Evolutionary conservation across 1,140 invertebrate genomes (phyloP).

Genomic region (Hypsibius dujardini): DNA sequence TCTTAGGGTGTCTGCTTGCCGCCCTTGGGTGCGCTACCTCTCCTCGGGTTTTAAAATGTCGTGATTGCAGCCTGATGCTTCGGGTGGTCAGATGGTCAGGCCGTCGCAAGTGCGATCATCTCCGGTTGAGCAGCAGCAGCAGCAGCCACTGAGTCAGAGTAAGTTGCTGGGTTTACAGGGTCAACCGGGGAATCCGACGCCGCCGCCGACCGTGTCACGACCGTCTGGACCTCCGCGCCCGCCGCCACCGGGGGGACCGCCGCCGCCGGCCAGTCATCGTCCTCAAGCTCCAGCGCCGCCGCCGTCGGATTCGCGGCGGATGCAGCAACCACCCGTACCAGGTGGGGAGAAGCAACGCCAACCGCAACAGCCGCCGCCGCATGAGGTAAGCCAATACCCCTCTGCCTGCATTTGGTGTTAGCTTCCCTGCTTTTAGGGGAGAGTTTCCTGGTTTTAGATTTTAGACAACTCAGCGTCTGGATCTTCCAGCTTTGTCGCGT

Average conservation of each 20-base stretch:
- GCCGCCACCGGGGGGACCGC: constrained; percentile 14
- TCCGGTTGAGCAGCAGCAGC: constrained; percentile 20
- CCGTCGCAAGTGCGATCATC: background rate
- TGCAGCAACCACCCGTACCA: no score
- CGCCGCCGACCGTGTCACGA: constrained; percentile 12
- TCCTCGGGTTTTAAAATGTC: no score
- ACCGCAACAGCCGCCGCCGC: no score
- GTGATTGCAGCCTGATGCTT: constrained; percentile 1
- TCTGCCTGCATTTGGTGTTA: no score
- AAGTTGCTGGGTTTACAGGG: constrained; percentile 15
- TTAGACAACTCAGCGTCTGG: no score
- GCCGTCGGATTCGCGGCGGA: background rate
- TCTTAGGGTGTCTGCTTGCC: background rate
- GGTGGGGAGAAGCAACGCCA: no score
- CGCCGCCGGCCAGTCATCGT: constrained; percentile 16
- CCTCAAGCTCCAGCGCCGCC: background rate
- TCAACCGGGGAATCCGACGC: constrained; percentile 8
- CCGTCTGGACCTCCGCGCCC: background rate
- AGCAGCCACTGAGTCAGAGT: constrained; percentile 21
- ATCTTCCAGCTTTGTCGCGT: no score
- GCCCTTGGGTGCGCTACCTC: no score
- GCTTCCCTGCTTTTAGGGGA: no score
- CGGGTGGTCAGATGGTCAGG: background rate
- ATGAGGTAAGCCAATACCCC: no score
- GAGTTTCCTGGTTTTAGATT: no score